Evolutionary conservation across 2,797 vertebrate species (phyloP).

Genomic region (Dermochelys coriacea): DNA sequence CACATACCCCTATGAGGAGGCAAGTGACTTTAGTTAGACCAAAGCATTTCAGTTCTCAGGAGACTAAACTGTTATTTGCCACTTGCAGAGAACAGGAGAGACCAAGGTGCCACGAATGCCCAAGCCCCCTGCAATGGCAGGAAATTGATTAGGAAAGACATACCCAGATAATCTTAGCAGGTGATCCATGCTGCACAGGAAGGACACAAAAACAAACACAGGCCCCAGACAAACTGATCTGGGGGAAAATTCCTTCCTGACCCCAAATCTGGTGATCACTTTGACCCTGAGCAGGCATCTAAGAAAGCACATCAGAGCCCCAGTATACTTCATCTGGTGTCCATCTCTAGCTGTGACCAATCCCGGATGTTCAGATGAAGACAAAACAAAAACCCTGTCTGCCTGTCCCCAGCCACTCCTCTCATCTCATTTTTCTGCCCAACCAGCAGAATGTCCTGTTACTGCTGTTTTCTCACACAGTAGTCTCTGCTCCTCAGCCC

Average conservation of each 20-base stretch:
- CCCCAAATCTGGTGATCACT: neutral
- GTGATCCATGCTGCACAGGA: neutral
- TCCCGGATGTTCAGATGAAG: too few species aligned
- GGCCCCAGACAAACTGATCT: neutral
- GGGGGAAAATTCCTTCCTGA: neutral
- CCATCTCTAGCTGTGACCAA: too few species aligned
- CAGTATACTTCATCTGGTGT: neutral
- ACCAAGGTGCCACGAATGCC: neutral
- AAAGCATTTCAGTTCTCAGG: neutral
- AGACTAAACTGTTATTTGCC: neutral
- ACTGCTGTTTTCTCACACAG: neutral
- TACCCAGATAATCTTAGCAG: neutral
- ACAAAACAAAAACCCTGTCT: too few species aligned
- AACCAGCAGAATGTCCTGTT: neutral
- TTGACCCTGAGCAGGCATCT: neutral
- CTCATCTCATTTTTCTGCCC: neutral
- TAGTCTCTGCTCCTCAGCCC: neutral
- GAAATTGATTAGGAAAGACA: neutral
- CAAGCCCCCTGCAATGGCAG: neutral
- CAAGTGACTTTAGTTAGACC: neutral
- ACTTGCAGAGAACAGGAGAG: neutral
- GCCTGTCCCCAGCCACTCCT: neutral
- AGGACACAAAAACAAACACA: neutral
- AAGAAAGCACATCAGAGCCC: neutral
- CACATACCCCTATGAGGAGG: neutral